Evolutionary conservation across 2,797 vertebrate genomes (phyloP).

Genomic region (Masticophis lateralis): DNA sequence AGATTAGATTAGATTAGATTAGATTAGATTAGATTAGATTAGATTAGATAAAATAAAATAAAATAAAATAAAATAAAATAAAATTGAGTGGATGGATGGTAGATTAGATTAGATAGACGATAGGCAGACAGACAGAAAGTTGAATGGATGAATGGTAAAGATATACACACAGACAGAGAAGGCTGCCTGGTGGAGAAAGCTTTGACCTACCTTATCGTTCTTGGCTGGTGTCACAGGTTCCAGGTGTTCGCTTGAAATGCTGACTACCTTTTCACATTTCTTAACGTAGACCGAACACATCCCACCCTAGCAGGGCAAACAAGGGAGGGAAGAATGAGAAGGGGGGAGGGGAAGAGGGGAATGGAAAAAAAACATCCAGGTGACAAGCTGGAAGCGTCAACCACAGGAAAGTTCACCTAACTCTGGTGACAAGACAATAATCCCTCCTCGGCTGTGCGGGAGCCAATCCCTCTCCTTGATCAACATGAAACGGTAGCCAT

Average conservation of each 20-base stretch:
- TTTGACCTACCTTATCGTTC: conserved; percentile 84
- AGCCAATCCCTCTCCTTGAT: too few species aligned
- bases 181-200: background rate
- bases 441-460: too few species aligned
- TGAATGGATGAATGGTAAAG: too few species aligned
- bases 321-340: background rate
- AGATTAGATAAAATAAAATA: too few species aligned
- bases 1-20: too few species aligned
- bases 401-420: background rate
- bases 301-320: conserved; percentile 76
- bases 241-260: conserved; percentile 90
- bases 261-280: conserved; percentile 91
- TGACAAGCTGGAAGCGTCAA: background rate
- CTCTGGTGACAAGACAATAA: background rate
- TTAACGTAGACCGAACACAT: conserved; percentile 93
- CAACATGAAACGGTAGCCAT: background rate
- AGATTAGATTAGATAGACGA: too few species aligned
- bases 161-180: background rate
- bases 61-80: too few species aligned
- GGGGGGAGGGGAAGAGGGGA: background rate
- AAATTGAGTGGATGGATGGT: too few species aligned
- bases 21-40: too few species aligned
- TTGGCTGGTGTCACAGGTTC: conserved; percentile 92
- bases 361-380: background rate
- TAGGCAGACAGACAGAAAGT: too few species aligned